phyloP scores from a whole-genome alignment of 1,140 invertebrate species.

The Leptinotarsa undecemlineata region DNA sequence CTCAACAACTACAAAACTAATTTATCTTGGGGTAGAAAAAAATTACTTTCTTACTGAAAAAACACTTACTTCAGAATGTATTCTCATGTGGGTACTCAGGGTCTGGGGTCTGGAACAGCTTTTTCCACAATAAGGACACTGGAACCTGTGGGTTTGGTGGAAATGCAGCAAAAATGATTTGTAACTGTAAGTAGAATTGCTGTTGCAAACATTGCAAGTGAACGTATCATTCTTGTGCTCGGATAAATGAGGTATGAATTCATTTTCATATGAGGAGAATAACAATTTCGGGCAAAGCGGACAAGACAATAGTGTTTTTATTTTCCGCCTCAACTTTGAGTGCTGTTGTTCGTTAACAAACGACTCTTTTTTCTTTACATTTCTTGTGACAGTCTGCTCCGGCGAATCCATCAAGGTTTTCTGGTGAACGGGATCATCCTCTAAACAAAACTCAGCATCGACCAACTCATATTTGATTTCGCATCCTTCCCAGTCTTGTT shows the following conservation, averaged over 20 bases:
- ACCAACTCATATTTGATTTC: not conserved
- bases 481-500: not conserved
- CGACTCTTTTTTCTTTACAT: not conserved
- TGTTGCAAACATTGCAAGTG: slow-evolving; percentile 10
- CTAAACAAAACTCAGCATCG: not conserved
- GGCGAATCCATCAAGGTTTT: too few species aligned
- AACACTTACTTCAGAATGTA: slow-evolving; percentile 3
- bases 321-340: slow-evolving; percentile 7
- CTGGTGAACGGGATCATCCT: too few species aligned
- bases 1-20: too few species aligned
- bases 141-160: not conserved
- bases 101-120: not conserved
- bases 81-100: not conserved
- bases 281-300: slow-evolving; percentile 7
- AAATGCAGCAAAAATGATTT: slow-evolving; percentile 13
- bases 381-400: too few species aligned
- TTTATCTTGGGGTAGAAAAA: too few species aligned
- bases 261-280: slow-evolving; percentile 5
- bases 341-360: not conserved
- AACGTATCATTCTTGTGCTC: not conserved
- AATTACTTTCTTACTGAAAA: not conserved
- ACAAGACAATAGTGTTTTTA: slow-evolving; percentile 10
- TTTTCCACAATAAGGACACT: slow-evolving; percentile 19
- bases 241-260: not conserved
- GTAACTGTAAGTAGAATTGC: not conserved